These are phyloP conservation scores for Phorcus lineatus DNA, from an alignment of 2,888 invertebrate species.

Conservation along the genomic window DNA sequence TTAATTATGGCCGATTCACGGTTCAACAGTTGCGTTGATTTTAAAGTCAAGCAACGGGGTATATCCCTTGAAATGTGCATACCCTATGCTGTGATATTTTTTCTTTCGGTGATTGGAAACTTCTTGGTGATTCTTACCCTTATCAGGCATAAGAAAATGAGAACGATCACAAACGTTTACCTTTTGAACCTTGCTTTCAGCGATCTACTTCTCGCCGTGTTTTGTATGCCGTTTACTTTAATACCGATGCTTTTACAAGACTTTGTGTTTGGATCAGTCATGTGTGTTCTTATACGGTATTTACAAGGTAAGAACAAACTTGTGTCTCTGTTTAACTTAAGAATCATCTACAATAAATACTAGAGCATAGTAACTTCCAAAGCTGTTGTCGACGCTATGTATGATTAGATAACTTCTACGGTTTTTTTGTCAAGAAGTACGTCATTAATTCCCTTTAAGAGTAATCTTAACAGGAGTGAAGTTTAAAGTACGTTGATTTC, in stretches of 20 bases:
- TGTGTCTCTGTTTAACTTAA: no score
- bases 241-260: conserved; percentile 81
- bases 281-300: conserved; percentile 84
- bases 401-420: no score
- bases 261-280: conserved; percentile 84
- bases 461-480: no score
- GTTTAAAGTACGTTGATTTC: no score
- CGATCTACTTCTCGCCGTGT: conserved; percentile 86
- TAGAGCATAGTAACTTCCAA: no score
- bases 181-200: conserved; percentile 79
- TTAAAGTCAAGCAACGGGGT: not conserved
- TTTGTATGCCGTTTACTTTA: conserved; percentile 87
- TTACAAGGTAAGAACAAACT: conserved; percentile 81
- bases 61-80: conserved; percentile 32
- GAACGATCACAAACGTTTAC: conserved; percentile 78
- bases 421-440: no score
- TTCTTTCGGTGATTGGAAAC: conserved; percentile 87
- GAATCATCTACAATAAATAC: no score
- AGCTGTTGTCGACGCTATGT: no score
- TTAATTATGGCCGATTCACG: conserved; percentile 11
- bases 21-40: conserved; percentile 9
- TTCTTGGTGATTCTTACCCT: conserved; percentile 83
- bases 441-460: no score
- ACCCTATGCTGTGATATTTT: conserved; percentile 83
- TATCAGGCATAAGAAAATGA: conserved; percentile 76